Evolutionary conservation across 2,888 invertebrate species (phyloP).

Genomic region (Cephus nigrinus): DNA sequence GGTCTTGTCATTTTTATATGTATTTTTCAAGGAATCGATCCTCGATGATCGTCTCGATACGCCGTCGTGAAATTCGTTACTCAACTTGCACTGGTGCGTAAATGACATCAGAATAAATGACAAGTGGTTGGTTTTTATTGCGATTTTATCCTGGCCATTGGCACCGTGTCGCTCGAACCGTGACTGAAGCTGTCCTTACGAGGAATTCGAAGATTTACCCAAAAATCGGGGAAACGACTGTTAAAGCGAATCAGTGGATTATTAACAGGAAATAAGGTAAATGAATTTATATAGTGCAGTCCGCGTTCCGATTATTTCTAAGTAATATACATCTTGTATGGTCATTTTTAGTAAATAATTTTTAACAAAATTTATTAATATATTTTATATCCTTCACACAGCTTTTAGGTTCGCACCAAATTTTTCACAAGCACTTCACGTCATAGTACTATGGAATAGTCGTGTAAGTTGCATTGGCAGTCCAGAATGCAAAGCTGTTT

Average conservation of each 20-base stretch:
- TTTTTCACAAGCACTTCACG: no score
- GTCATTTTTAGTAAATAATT: no score
- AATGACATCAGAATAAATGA: constrained; percentile 2
- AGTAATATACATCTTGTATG: not conserved
- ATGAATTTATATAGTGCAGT: not conserved
- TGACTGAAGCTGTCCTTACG: not conserved
- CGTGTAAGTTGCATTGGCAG: not conserved
- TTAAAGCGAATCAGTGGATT: not conserved
- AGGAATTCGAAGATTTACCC: not conserved
- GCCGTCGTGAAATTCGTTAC: constrained; percentile 2
- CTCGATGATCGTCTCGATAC: not conserved
- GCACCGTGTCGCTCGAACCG: constrained; percentile 5
- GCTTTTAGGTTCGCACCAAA: no score
- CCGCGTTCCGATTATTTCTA: not conserved
- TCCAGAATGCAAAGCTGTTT: no score
- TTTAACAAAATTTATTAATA: not conserved
- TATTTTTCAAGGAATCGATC: not conserved
- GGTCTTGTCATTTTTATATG: not conserved
- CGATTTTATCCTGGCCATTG: not conserved
- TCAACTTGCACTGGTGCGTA: constrained; percentile 6
- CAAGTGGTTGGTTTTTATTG: not conserved
- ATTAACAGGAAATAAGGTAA: no score
- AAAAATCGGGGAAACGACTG: not conserved
- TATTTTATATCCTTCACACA: not conserved
- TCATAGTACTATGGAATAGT: not conserved